Evolutionary conservation across 2,888 invertebrate genomes (phyloP).

Genomic region (Eupithecia vulgata): DNA sequence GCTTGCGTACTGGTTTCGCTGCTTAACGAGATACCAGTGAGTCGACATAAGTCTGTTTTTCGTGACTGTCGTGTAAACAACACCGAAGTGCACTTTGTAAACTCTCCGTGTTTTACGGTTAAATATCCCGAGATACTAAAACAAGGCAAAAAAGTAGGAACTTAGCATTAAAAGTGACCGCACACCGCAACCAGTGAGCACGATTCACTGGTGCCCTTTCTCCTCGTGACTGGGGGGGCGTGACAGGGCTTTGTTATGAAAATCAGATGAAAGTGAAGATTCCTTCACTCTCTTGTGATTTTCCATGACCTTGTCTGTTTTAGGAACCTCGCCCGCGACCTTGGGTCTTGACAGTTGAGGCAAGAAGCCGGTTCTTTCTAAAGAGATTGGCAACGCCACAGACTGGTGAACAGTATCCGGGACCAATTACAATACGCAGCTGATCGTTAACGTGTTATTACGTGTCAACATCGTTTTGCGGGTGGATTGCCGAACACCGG

Average conservation of each 20-base stretch:
- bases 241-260: slow-evolving; percentile 29
- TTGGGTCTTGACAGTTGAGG: slow-evolving; percentile 19
- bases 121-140: slow-evolving; percentile 10
- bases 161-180: slow-evolving; percentile 15
- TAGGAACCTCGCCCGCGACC: slow-evolving; percentile 27
- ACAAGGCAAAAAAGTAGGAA: neutral
- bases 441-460: slow-evolving; percentile 38
- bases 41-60: neutral
- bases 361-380: slow-evolving; percentile 28
- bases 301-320: slow-evolving; percentile 8
- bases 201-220: slow-evolving; percentile 17
- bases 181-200: slow-evolving; percentile 17
- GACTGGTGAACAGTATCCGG: slow-evolving; percentile 19
- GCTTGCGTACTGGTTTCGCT: neutral
- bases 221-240: slow-evolving; percentile 18
- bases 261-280: slow-evolving; percentile 28
- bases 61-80: neutral
- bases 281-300: neutral
- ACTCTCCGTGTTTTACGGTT: slow-evolving; percentile 10
- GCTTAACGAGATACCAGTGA: neutral
- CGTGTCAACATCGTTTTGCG: slow-evolving; percentile 37
- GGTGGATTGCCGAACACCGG: slow-evolving; percentile 12
- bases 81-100: neutral
- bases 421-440: slow-evolving; percentile 36
- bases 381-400: slow-evolving; percentile 33